These are phyloP conservation scores for Epinephelus malabaricus DNA, from an alignment of 2,797 vertebrate genomes.

Conservation along the genomic window DNA sequence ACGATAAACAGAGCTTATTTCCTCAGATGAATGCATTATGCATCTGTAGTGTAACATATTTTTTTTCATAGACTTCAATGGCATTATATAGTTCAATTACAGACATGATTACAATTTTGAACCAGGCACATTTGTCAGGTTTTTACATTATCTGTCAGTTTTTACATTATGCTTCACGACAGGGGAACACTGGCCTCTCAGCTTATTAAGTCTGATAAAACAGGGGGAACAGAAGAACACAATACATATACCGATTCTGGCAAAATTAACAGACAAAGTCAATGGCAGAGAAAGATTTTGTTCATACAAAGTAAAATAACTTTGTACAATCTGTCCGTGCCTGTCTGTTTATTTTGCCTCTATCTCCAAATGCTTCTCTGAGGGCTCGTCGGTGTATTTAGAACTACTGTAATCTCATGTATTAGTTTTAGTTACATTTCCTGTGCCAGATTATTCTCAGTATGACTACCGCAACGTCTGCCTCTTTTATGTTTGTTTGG, in stretches of 20 bases:
- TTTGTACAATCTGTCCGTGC: background rate
- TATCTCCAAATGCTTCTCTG: background rate
- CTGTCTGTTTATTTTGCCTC: background rate
- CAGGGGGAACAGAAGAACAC: background rate
- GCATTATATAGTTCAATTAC: slow-evolving; percentile 2
- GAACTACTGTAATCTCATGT: background rate
- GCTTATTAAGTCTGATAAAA: background rate
- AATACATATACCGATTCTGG: background rate
- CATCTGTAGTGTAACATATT: background rate
- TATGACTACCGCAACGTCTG: background rate
- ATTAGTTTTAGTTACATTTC: background rate
- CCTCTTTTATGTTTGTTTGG: background rate
- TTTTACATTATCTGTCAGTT: slow-evolving; percentile 21
- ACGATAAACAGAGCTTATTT: too few species aligned
- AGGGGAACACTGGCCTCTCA: background rate
- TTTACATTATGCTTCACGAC: slow-evolving; percentile 12
- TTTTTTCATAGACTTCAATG: background rate
- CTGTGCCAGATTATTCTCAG: background rate
- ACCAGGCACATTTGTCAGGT: slow-evolving; percentile 6
- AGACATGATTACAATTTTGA: slow-evolving; percentile 6
- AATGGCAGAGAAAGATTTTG: background rate
- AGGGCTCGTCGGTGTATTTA: background rate
- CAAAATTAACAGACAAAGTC: background rate
- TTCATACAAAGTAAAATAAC: background rate
- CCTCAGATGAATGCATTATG: too few species aligned